Evolutionary conservation across 2,113 vertebrate species (phyloP).

Genomic region (Delphinus delphis): DNA sequence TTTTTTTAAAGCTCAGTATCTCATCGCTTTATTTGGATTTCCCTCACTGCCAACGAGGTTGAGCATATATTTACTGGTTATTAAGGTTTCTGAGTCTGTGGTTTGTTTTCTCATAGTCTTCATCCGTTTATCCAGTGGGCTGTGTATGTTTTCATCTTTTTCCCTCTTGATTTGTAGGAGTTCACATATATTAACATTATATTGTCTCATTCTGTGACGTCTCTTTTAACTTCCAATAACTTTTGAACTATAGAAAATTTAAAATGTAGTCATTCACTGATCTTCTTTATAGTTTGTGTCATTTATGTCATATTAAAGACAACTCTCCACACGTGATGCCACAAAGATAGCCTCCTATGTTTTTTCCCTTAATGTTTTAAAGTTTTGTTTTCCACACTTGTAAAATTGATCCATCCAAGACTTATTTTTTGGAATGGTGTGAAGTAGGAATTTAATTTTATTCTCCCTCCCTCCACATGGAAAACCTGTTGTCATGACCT

Average conservation of each 20-base stretch:
- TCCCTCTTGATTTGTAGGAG: not conserved
- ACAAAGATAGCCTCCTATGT: not conserved
- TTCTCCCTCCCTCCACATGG: not conserved
- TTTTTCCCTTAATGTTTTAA: not conserved
- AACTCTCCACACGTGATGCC: not conserved
- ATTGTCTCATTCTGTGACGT: conserved; percentile 2
- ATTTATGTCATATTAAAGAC: not conserved
- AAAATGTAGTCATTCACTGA: not conserved
- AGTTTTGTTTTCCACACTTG: conserved; percentile 23
- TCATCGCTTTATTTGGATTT: conserved; percentile 62
- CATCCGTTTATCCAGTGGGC: conserved; percentile 26
- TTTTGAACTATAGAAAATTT: not conserved
- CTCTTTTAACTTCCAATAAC: conserved; percentile 23
- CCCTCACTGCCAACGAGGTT: conserved; percentile 40
- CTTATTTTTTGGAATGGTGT: not conserved
- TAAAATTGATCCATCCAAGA: not conserved
- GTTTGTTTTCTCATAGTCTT: conserved; percentile 33
- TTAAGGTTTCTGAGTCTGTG: conserved; percentile 37
- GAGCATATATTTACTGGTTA: conserved; percentile 46
- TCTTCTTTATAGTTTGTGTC: not conserved
- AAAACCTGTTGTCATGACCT: not conserved
- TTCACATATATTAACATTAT: not conserved
- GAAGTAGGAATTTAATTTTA: conserved; percentile 44
- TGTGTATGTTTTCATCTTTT: not conserved
- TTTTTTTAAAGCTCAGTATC: not conserved